phyloP scores from a whole-genome alignment of 2,113 vertebrate genomes.

The Serilophus lunatus region DNA sequence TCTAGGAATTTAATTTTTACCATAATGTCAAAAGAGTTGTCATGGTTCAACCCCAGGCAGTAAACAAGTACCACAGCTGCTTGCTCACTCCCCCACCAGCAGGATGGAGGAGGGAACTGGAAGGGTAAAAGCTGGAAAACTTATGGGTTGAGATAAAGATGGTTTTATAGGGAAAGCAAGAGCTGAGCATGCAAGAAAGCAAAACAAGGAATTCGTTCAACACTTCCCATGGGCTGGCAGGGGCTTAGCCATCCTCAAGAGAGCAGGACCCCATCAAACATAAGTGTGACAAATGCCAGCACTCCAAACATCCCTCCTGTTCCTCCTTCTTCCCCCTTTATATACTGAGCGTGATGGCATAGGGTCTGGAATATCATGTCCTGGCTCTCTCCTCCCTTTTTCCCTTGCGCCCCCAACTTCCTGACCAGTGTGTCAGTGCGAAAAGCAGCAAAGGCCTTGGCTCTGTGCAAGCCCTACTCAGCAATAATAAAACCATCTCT shows the following conservation, averaged over 20 bases:
- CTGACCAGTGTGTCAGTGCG: accelerated
- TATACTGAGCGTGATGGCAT: neutral
- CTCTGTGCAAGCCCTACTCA: neutral
- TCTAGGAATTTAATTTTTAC: neutral
- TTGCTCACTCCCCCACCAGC: accelerated
- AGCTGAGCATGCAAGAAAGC: neutral
- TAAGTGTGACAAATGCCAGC: accelerated
- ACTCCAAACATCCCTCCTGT: neutral
- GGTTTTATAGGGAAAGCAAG: neutral
- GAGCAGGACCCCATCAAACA: too few species aligned
- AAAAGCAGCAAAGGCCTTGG: neutral
- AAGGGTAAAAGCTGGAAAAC: neutral
- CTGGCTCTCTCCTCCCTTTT: neutral
- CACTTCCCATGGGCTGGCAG: neutral
- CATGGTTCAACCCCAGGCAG: neutral
- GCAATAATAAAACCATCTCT: neutral
- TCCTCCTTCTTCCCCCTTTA: neutral
- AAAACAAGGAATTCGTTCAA: neutral
- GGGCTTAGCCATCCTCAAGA: neutral
- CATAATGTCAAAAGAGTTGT: too few species aligned
- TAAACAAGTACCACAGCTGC: neutral
- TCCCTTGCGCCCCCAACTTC: accelerated
- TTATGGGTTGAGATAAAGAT: accelerated
- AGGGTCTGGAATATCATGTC: neutral
- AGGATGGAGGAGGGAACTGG: accelerated